Percentiles rank a stretch among this genome's conserved stretches.
Conservation (phyloP, 2,113 vertebrate species). For the Morone chrysops region DNA sequence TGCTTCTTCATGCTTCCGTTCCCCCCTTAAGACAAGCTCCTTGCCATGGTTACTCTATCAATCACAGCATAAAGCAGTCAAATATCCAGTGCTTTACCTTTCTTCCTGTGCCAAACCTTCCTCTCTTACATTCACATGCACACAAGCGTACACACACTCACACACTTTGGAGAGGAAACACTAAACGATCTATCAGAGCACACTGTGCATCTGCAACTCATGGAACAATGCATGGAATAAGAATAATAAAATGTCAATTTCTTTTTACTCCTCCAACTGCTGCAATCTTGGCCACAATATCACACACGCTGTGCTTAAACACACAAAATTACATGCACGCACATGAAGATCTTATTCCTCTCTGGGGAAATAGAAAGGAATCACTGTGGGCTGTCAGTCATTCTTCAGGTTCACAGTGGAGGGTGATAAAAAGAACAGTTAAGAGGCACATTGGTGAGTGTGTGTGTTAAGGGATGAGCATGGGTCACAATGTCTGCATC, state of each 20-base stretch:
- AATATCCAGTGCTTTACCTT: slow-evolving; percentile 55
- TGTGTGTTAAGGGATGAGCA: slow-evolving; percentile 65
- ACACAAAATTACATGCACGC: slow-evolving; percentile 32
- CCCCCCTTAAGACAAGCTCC: slow-evolving; percentile 62
- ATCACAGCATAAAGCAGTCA: slow-evolving; percentile 61
- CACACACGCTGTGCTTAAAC: slow-evolving; percentile 41
- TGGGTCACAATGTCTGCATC: slow-evolving; percentile 45
- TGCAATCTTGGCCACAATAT: slow-evolving; percentile 17
- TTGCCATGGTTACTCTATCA: slow-evolving; percentile 65
- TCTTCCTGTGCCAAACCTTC: slow-evolving; percentile 59
- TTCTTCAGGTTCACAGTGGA: slow-evolving; percentile 35
- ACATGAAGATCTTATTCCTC: slow-evolving; percentile 57
- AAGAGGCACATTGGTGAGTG: slow-evolving; percentile 42
- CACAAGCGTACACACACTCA: slow-evolving; percentile 9
- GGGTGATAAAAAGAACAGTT: slow-evolving; percentile 49
- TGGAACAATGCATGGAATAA: background rate
- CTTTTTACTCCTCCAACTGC: slow-evolving; percentile 8
- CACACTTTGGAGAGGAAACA: slow-evolving; percentile 26
- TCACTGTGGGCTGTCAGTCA: slow-evolving; percentile 50
- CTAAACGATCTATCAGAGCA: slow-evolving; percentile 51
- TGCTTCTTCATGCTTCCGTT: slow-evolving; percentile 70
- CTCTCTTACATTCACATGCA: slow-evolving; percentile 47
- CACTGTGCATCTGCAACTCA: slow-evolving; percentile 52
- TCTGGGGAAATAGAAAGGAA: slow-evolving; percentile 30
- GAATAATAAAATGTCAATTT: slow-evolving; percentile 32